phyloP scores from a whole-genome alignment of 2,113 vertebrate species.

The Callipepla californica region DNA sequence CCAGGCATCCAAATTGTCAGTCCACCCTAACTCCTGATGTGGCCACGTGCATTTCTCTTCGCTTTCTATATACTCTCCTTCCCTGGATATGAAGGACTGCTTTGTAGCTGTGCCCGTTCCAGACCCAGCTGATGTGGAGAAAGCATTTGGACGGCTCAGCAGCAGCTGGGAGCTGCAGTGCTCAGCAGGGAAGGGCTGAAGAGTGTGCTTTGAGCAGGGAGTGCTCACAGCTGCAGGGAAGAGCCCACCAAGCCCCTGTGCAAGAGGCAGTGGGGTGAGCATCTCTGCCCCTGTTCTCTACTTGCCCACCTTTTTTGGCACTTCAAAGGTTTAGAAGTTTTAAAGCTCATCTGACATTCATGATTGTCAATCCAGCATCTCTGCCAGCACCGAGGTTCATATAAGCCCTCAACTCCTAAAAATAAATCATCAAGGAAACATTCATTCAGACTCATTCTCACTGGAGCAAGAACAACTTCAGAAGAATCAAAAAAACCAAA shows the following conservation, averaged over 20 bases:
- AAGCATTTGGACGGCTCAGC: background rate
- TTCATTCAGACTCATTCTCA: slow-evolving; percentile 21
- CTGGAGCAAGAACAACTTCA: background rate
- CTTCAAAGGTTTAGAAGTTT: background rate
- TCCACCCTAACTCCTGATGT: background rate
- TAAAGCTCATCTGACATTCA: background rate
- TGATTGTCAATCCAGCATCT: background rate
- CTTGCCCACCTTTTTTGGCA: background rate
- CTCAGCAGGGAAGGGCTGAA: background rate
- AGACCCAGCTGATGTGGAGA: background rate
- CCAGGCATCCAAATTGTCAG: background rate
- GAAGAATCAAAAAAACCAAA: background rate
- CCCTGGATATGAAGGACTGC: accelerated
- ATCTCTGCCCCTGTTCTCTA: background rate
- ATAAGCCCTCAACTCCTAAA: slow-evolving; percentile 47
- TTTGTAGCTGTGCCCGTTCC: background rate
- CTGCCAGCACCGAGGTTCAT: background rate
- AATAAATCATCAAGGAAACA: slow-evolving; percentile 47
- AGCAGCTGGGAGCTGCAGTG: background rate
- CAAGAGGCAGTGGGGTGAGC: background rate
- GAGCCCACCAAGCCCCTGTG: background rate
- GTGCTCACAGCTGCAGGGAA: background rate
- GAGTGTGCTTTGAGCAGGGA: background rate
- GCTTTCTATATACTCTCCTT: background rate
- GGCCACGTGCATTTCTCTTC: accelerated